Base-by-base conservation (phyloP, 2,113 vertebrate species). In the Rhagologus leucostigma region DNA sequence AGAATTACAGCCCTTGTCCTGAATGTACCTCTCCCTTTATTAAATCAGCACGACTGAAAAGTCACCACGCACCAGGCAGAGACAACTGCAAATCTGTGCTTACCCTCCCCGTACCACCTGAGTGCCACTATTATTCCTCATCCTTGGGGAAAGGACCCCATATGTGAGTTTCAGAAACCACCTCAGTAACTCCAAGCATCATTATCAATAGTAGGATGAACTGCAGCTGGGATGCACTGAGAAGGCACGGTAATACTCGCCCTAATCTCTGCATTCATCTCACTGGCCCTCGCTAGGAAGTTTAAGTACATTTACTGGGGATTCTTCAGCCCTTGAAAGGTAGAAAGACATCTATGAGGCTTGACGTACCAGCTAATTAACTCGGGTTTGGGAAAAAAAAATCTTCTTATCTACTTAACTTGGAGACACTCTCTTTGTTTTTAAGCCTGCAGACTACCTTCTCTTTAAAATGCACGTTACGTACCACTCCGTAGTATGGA, bases 121-220 rank as follows among this genome's bases (percentile, higher is more conserved):
- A 97, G 87, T 93, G 92, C 91, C n/a, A 56, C 89, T 97, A 95
- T 93, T 97, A 94, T 96, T 97, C 90, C 55, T 85, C 81, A 47
- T 97, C 96, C 93, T 94, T 86, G 84, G 95, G 96, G 96, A 96
- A 92, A 87, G 89, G 94, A 97, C 88, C 84, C 83, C 92, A 94
- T 93, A 59, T 94, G 87, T 60, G 94, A 96, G 81, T 73, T 64
- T 60, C 87, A 96, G 84, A 95, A 95, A 85, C 88, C 85, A 96
- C 96, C 87, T 93, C 89, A 88, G 95, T 96, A 74, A 96, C 88
- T 97, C 97, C 78, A 68, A 97, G 97, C 97, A 95, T 96, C 95
- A 97, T 97, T 97, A 97, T 95, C 95, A 94, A 96, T 92, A 95
- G 93, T 85, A 97, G 97, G 94, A 97, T 97, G 95, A 98, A 95